Conservation (phyloP, 2,113 vertebrate genomes). For the Capra hircus region DNA sequence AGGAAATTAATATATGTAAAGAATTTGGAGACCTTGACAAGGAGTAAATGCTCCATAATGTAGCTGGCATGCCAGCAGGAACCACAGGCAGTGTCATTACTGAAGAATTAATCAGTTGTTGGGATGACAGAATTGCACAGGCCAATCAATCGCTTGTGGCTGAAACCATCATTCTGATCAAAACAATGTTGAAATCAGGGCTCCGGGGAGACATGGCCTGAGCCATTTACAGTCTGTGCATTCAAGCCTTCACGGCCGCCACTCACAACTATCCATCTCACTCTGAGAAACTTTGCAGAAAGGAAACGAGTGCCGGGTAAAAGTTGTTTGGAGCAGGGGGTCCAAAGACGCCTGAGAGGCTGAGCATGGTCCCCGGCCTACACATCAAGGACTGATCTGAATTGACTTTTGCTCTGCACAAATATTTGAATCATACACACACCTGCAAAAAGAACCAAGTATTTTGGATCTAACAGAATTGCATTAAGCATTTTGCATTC, state of each 20-base stretch:
- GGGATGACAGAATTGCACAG: slow-evolving; percentile 54
- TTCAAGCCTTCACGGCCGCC: not conserved
- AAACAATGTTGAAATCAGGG: slow-evolving; percentile 48
- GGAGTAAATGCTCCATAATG: slow-evolving; percentile 29
- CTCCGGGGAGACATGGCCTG: not conserved
- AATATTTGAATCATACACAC: not conserved
- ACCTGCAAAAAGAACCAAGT: not conserved
- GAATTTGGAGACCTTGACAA: slow-evolving; percentile 6
- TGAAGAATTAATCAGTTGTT: slow-evolving; percentile 57
- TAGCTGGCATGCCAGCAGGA: not conserved
- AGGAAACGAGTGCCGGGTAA: not conserved
- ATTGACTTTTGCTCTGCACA: not conserved
- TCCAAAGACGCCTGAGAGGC: not conserved
- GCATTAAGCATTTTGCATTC: not conserved
- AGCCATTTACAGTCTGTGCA: slow-evolving; percentile 7
- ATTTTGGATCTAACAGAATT: not conserved
- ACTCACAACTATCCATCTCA: not conserved
- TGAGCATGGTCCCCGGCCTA: not conserved
- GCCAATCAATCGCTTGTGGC: slow-evolving; percentile 58
- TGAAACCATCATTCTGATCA: slow-evolving; percentile 55
- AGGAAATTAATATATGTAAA: slow-evolving; percentile 20
- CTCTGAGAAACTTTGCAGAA: not conserved
- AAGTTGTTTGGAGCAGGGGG: not conserved
- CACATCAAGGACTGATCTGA: not conserved
- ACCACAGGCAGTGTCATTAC: slow-evolving; percentile 40